Percentiles rank a stretch among this genome's conserved stretches.
phyloP scores from a whole-genome alignment of 2,888 invertebrate species.

The Agriotes lineatus region DNA sequence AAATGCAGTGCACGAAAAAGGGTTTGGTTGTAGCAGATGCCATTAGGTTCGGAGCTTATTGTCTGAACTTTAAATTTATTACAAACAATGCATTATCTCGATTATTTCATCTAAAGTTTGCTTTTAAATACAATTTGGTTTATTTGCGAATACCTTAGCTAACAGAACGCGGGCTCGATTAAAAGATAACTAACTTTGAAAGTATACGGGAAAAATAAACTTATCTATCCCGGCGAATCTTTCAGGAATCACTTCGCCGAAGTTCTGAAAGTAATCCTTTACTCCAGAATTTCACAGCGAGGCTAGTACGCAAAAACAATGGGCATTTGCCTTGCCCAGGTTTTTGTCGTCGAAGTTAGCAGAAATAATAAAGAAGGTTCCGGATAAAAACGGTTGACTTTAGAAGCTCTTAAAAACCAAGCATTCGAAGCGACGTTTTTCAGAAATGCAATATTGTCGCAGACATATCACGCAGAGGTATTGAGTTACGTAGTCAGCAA shows the following conservation, averaged over 20 bases:
- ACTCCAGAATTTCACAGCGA: neutral
- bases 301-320: too few relatives aligned
- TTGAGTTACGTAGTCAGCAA: conserved; percentile 35
- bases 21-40: conserved; percentile 23
- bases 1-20: conserved; percentile 12
- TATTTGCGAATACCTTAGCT: conserved; percentile 17
- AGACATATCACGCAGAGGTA: conserved; percentile 28
- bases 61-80: conserved; percentile 33
- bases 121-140: conserved; percentile 17
- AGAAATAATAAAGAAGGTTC: too few relatives aligned
- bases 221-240: conserved; percentile 10
- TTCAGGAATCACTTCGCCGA: conserved; percentile 14
- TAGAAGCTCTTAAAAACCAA: too few relatives aligned
- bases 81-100: conserved; percentile 28
- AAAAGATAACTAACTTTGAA: conserved; percentile 21
- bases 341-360: too few relatives aligned
- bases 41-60: conserved; percentile 23
- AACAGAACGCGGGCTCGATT: conserved; percentile 12
- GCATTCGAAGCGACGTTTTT: too few relatives aligned
- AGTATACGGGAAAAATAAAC: conserved; percentile 23
- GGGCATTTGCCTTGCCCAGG: too few relatives aligned
- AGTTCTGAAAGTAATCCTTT: conserved; percentile 1
- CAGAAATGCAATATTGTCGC: neutral
- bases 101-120: conserved; percentile 32
- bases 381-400: too few relatives aligned